phyloP scores from a whole-genome alignment of 2,888 invertebrate genomes.

The Andrena fulva region DNA sequence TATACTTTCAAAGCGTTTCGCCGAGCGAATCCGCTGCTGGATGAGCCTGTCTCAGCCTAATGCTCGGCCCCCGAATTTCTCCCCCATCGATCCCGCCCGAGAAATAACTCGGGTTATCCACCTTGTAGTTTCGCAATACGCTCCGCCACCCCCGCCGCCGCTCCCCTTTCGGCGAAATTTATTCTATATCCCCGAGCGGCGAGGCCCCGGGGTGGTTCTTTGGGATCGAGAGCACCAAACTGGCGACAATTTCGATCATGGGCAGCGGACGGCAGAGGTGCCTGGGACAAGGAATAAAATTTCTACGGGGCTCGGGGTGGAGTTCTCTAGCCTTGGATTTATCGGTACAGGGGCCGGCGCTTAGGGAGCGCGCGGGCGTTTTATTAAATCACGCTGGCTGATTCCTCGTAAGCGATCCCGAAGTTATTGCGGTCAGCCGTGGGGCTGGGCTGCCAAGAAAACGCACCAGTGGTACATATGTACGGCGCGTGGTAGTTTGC shows the following conservation, averaged over 20 bases:
- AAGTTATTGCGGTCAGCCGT: slow-evolving; percentile 23
- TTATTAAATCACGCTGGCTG: slow-evolving; percentile 32
- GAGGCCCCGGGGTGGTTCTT: slow-evolving; percentile 6
- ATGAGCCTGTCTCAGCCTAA: neutral
- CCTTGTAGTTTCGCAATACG: neutral
- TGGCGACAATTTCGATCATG: slow-evolving; percentile 4
- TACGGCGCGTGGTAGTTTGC: slow-evolving; percentile 16
- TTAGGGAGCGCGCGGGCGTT: slow-evolving; percentile 1
- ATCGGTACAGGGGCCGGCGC: neutral
- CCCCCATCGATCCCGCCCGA: neutral
- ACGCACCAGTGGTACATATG: slow-evolving; percentile 8
- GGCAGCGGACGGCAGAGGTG: neutral
- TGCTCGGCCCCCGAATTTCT: neutral
- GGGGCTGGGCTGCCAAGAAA: slow-evolving; percentile 12
- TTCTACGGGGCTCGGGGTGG: neutral
- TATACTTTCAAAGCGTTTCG: slow-evolving; percentile 59
- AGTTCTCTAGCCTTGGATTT: neutral
- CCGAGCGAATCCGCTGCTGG: slow-evolving; percentile 9
- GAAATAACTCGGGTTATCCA: neutral
- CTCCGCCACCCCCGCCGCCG: neutral
- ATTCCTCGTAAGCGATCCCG: slow-evolving; percentile 16
- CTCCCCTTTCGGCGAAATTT: neutral
- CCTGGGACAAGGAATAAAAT: slow-evolving; percentile 18
- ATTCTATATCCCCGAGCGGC: neutral
- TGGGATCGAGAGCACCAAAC: slow-evolving; percentile 5